Evolutionary conservation across 2,888 invertebrate genomes (phyloP), one percentile per base, ranked within the genome.

Genomic region (Crematogaster levior): DNA sequence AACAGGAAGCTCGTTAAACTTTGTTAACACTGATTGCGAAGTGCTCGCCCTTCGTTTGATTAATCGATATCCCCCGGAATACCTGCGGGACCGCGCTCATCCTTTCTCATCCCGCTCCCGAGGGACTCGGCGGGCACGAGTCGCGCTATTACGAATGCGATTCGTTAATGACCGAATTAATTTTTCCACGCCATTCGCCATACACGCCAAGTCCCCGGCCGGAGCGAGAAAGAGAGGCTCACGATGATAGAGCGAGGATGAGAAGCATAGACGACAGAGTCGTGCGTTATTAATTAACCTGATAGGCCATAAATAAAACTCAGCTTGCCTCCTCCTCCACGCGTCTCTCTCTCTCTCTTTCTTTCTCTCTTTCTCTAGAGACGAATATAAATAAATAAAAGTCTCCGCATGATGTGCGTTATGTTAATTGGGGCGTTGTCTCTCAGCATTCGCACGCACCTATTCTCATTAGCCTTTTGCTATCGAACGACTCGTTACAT

Each of bases 341-440:
- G 61, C 15, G 21, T 63, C 80, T 87, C 86, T 83, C 88, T 85
- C 65, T 66, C 56, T 43, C 56, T 82, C 87, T 86, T 91, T 18
- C 80, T 80, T 74, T 75, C 65, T 75, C 53, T 81, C 51, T 24
- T 60, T 81, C 85, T 87, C 92, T 66, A 74, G 93, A 93, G 93
- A 92, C 92, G 90, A 93, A 93, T 93, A 94, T 94, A 94, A 94
- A 94, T 94, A 94, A 94, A 94, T 94, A 94, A 94, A 94, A 92
- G 92, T 92, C 90, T 75, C 84, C 89, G 86, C 87, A 84, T 87
- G 90, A 92, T 92, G n/a, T n/a, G 93, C 91, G 94, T 94, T 94
- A 94, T 94, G 94, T 94, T 94, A 94, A 94, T 94, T 94, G 93
- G 94, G 94, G 94, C 94, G 94, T 94, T 94, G 94, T 94, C 94